Evolutionary conservation across 1,140 invertebrate species (phyloP).

Genomic region (Ostrea denselamellosa): DNA sequence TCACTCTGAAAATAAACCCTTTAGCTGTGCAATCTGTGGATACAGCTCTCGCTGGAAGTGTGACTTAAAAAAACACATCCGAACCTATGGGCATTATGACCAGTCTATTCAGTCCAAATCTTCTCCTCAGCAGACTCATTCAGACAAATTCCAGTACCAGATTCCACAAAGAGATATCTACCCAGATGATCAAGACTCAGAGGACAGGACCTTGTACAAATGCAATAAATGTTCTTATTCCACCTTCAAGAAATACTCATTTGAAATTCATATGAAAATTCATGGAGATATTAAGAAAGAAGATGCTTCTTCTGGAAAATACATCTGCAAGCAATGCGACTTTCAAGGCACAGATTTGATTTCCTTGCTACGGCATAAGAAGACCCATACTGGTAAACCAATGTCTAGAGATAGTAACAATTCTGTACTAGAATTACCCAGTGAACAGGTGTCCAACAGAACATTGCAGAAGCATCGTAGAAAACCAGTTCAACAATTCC

Average conservation of each 20-base stretch:
- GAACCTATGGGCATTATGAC: slow-evolving; percentile 72
- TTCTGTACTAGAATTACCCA: not conserved
- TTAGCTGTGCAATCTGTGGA: slow-evolving; percentile 74
- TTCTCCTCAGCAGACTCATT: slow-evolving; percentile 9
- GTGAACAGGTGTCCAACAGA: slow-evolving; percentile 60
- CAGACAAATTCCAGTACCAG: slow-evolving; percentile 50
- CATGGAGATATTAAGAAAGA: slow-evolving; percentile 57
- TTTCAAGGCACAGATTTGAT: slow-evolving; percentile 69
- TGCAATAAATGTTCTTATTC: slow-evolving; percentile 69
- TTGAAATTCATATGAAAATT: slow-evolving; percentile 66
- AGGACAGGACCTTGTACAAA: slow-evolving; percentile 61
- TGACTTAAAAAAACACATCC: slow-evolving; percentile 78
- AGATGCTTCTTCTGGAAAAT: slow-evolving; percentile 56
- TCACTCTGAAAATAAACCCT: slow-evolving; percentile 78
- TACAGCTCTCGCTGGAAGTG: slow-evolving; percentile 78
- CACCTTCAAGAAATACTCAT: slow-evolving; percentile 64
- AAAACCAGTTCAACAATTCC: slow-evolving; percentile 70
- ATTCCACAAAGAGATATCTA: slow-evolving; percentile 13
- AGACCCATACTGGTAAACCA: slow-evolving; percentile 55
- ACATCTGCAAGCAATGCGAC: slow-evolving; percentile 73
- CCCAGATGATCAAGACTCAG: slow-evolving; percentile 57
- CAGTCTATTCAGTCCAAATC: slow-evolving; percentile 11
- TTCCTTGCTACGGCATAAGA: slow-evolving; percentile 73
- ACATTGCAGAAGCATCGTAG: slow-evolving; percentile 70
- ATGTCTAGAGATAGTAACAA: not conserved